phyloP scores from a whole-genome alignment of 1,140 invertebrate genomes.

The Gryllus bimaculatus region DNA sequence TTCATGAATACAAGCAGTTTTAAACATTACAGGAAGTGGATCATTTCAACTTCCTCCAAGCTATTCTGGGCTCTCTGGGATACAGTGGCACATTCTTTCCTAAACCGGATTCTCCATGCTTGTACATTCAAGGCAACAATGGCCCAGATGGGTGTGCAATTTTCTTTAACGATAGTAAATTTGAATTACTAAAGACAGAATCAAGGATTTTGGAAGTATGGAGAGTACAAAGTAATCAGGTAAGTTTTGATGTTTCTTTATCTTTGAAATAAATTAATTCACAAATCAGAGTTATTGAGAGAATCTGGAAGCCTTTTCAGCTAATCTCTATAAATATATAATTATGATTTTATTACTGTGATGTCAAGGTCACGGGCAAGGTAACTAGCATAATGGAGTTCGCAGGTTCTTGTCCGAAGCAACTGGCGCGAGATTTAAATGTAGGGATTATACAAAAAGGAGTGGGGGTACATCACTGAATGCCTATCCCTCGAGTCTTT shows the following conservation, averaged over 20 bases:
- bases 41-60: conserved; percentile 59
- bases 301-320: too few relatives aligned
- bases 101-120: conserved; percentile 70
- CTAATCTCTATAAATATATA: too few relatives aligned
- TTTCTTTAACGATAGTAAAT: conserved; percentile 55
- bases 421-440: too few relatives aligned
- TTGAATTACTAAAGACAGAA: conserved; percentile 48
- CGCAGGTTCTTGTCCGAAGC: too few relatives aligned
- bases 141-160: conserved; percentile 75
- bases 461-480: too few relatives aligned
- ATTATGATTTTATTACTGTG: background rate
- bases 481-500: too few relatives aligned
- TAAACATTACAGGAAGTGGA: conserved; percentile 54
- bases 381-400: too few relatives aligned
- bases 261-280: background rate
- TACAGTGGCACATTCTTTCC: conserved; percentile 63
- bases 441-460: too few relatives aligned
- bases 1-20: too few relatives aligned
- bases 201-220: conserved; percentile 56
- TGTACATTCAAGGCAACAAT: conserved; percentile 60
- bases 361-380: background rate
- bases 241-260: conserved; percentile 27
- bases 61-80: conserved; percentile 49
- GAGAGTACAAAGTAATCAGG: conserved; percentile 62
- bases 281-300: too few relatives aligned